These are phyloP conservation scores for Burhinus oedicnemus DNA, from an alignment of 2,113 vertebrate genomes.

Conservation along the genomic window DNA sequence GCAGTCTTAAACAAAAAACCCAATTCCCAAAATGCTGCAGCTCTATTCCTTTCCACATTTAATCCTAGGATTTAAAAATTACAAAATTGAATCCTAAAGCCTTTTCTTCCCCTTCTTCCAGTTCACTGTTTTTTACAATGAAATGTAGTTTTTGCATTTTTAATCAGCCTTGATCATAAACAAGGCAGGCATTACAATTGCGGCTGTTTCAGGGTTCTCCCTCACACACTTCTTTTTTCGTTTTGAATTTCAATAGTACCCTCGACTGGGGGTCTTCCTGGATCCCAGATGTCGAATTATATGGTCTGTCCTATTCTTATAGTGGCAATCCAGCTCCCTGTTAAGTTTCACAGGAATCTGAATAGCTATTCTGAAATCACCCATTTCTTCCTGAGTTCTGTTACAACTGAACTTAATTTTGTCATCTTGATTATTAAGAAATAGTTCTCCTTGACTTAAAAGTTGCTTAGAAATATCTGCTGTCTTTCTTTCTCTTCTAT, in stretches of 20 bases:
- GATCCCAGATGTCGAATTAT: constrained; percentile 71
- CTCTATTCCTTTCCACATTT: constrained; percentile 28
- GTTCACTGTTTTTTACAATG: constrained; percentile 39
- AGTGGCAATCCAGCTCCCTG: constrained; percentile 50
- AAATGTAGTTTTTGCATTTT: constrained; percentile 69
- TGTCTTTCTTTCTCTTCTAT: constrained; percentile 3
- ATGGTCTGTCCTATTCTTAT: constrained; percentile 45
- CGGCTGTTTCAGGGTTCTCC: constrained; percentile 29
- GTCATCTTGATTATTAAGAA: constrained; percentile 43
- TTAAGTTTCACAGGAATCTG: constrained; percentile 60
- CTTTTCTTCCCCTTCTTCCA: constrained; percentile 51
- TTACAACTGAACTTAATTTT: constrained; percentile 52
- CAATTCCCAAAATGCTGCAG: constrained; percentile 1
- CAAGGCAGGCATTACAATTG: constrained; percentile 55
- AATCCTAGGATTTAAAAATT: constrained; percentile 68
- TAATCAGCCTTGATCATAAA: constrained; percentile 71
- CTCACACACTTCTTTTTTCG: constrained; percentile 1
- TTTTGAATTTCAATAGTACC: constrained; percentile 75
- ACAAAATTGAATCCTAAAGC: constrained; percentile 53
- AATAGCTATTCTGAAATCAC: constrained; percentile 53
- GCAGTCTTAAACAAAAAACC: constrained; percentile 44
- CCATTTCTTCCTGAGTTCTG: constrained; percentile 59
- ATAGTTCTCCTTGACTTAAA: neutral
- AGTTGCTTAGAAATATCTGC: constrained; percentile 17
- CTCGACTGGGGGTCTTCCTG: constrained; percentile 68